A percentile compares a stretch with the other conserved stretches of the same genome.
phyloP scores from a whole-genome alignment of 2,888 invertebrate species.

The Asteroscopus sphinx region DNA sequence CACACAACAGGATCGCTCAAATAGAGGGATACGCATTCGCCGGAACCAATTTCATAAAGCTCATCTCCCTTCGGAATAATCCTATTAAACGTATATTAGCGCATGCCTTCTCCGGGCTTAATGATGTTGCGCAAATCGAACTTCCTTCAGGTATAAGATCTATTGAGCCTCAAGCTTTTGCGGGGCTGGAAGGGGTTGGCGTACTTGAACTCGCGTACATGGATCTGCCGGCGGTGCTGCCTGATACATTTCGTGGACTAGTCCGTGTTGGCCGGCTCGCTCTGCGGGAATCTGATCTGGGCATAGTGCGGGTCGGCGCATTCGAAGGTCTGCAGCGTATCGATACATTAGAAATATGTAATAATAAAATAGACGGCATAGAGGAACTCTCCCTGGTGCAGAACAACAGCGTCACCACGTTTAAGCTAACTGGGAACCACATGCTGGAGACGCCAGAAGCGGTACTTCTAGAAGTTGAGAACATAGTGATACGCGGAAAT shows the following conservation, averaged over 20 bases:
- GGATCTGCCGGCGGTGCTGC: conserved; percentile 93
- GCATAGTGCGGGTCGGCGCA: conserved; percentile 92
- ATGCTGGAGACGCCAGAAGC: conserved; percentile 94
- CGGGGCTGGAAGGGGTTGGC: conserved; percentile 95
- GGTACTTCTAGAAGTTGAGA: conserved; percentile 92
- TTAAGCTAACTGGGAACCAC: conserved; percentile 95
- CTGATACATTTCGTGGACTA: conserved; percentile 94
- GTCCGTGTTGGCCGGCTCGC: conserved; percentile 93
- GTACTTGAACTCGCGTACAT: conserved; percentile 95
- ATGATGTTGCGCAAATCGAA: conserved; percentile 95
- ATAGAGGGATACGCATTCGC: conserved; percentile 95
- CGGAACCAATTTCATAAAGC: conserved; percentile 95
- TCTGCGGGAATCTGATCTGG: conserved; percentile 95
- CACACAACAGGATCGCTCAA: conserved; percentile 92
- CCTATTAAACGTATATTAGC: conserved; percentile 94
- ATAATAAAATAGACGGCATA: conserved; percentile 96
- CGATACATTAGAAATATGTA: conserved; percentile 93
- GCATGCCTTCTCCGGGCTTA: conserved; percentile 95
- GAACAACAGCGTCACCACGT: conserved; percentile 92
- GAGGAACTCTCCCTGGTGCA: conserved; percentile 93
- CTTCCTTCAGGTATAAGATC: conserved; percentile 94
- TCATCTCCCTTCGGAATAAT: conserved; percentile 95
- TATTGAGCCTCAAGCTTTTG: conserved; percentile 95
- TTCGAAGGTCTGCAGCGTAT: conserved; percentile 94
- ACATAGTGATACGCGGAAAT: conserved; percentile 93